phyloP scores from a whole-genome alignment of 2,113 vertebrate genomes.

The Anser cygnoides region DNA sequence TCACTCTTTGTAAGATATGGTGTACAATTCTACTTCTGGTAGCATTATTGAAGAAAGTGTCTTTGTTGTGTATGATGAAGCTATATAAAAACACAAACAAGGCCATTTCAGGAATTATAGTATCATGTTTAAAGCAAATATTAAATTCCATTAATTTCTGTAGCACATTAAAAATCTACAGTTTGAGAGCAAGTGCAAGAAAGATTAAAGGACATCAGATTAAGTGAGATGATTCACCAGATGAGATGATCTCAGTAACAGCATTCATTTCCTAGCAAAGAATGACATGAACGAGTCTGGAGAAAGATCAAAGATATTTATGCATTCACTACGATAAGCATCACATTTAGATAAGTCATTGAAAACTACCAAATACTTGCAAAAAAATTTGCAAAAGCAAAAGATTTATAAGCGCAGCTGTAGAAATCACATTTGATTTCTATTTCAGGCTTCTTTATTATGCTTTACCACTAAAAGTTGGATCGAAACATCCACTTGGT shows the following conservation, averaged over 20 bases:
- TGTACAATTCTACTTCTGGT: conserved; percentile 94
- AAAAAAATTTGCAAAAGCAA: background rate
- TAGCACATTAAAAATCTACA: background rate
- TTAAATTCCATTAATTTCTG: background rate
- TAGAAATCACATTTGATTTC: background rate
- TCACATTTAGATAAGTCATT: background rate
- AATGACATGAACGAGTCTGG: background rate
- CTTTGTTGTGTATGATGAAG: conserved; percentile 97
- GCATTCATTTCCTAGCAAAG: background rate
- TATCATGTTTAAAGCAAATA: background rate
- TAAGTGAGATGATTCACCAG: background rate
- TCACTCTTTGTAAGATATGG: conserved; percentile 92
- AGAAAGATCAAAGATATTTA: background rate
- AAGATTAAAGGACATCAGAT: background rate
- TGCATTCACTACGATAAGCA: background rate
- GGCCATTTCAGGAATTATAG: background rate
- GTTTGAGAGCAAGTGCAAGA: background rate
- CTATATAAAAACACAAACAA: conserved; percentile 75
- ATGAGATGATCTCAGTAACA: background rate
- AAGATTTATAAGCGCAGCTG: background rate
- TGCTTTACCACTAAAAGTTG: background rate
- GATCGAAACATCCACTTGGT: background rate
- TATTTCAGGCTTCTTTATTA: background rate
- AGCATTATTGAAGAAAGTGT: conserved; percentile 95
- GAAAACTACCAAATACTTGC: background rate